Evolutionary conservation across 2,888 invertebrate species (phyloP).

Genomic region (Pachycephus smyrnensis): DNA sequence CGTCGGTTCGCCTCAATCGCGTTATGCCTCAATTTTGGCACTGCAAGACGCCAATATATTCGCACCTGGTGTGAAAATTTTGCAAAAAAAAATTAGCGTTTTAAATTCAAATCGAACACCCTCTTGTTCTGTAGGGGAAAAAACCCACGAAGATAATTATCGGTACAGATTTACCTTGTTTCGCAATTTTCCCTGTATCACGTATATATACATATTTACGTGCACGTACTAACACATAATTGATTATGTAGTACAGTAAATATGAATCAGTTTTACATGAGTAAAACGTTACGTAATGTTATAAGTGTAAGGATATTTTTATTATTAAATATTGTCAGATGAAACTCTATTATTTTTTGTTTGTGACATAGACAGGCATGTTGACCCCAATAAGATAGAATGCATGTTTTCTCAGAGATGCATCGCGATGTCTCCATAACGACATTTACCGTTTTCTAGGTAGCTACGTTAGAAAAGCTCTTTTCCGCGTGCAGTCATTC

Average conservation of each 20-base stretch:
- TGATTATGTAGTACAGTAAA: background rate
- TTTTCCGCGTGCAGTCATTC: constrained; percentile 11
- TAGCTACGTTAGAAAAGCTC: background rate
- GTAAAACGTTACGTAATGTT: background rate
- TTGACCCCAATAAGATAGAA: background rate
- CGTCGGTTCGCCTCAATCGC: constrained; percentile 32
- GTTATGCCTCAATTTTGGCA: constrained; percentile 54
- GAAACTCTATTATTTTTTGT: background rate
- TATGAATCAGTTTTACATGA: background rate
- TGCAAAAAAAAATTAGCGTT: background rate
- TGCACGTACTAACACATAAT: too few species aligned
- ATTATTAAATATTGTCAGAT: background rate
- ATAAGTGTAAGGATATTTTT: background rate
- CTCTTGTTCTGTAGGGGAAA: background rate
- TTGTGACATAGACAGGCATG: background rate
- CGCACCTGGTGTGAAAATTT: background rate
- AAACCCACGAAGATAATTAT: background rate
- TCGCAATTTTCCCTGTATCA: background rate
- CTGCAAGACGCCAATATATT: constrained; percentile 27
- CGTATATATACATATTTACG: too few species aligned
- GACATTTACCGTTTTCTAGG: background rate
- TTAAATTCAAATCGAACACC: background rate
- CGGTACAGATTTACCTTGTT: background rate
- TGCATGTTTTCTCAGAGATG: background rate
- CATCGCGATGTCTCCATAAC: background rate